Evolutionary conservation across 2,888 invertebrate genomes (phyloP), one percentile per base, ranked within the genome.

Genomic region (Taenaris catops): DNA sequence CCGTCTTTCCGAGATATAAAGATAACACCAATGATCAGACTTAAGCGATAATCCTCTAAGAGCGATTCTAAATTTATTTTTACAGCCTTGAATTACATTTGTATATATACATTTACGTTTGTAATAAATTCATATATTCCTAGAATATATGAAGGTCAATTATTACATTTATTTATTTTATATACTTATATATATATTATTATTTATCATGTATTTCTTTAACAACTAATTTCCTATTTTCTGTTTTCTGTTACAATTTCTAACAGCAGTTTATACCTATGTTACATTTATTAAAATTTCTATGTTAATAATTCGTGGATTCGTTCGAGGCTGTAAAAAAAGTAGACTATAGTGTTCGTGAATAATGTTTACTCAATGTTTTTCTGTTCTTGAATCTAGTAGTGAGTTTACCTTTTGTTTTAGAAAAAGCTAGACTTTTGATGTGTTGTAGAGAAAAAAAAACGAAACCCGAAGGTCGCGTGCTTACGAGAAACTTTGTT

Each of bases 1-100:
- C 65, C 58, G 66, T 69, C 65, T 75, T 58, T 61, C 58, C 57
- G 65, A 59, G 46, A 52, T 56, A 66, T 29, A 65, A 64, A 46
- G 54, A 71, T 69, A 80, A 83, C 80, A 83, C 84, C 81, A 83
- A 83, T 53, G 57, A 56, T 68, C 75, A 68, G 63, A 70, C 66
- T 75, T 68, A 65, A 56, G 48, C 50, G 49, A 58, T 64, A 64
- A 67, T 70, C 71, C 72, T 73, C 49, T 66, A 73, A 76, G 74
- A 73, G 65, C 52, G 59, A 70, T 75, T 73, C 66, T 65, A 63
- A 74, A 67, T 51, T 54, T 44, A 41, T 54, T 65, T 63, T 63
- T 67, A 55, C 62, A 63, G 60, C 59, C 64, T 69, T 67, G 63
- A 61, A 63, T 58, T 44, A 54, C 47, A 48, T 44, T 39, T 18